Evolutionary conservation across 30 jellyfish, hydroid and myxozoan genomes (phyloP).

Genomic region (Clytia hemisphaerica): DNA sequence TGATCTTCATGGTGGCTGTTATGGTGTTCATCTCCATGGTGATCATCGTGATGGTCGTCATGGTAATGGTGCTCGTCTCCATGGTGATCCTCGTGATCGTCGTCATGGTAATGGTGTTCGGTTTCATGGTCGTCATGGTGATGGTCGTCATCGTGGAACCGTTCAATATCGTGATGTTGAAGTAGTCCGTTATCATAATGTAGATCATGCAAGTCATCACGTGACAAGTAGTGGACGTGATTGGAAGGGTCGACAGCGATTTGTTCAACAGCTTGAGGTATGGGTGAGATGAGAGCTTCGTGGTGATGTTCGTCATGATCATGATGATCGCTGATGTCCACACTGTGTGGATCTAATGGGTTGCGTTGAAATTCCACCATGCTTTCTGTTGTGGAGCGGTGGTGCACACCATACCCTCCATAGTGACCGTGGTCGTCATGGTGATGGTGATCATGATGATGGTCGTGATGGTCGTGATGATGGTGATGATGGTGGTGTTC

Average conservation of each 20-base stretch:
- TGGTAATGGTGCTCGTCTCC: background rate
- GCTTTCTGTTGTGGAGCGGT: background rate
- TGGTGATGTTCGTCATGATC: conserved; percentile 22
- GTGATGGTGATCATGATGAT: no score
- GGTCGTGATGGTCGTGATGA: no score
- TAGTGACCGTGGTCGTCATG: no score
- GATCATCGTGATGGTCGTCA: conserved; percentile 8
- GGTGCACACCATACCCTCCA: background rate
- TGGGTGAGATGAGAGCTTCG: conserved; percentile 19
- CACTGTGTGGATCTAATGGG: conserved; percentile 19
- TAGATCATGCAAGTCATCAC: conserved; percentile 10
- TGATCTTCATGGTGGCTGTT: no score
- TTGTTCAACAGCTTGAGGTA: conserved; percentile 6
- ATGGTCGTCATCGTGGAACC: no score
- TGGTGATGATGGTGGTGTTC: no score
- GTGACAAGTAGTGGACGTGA: conserved; percentile 13
- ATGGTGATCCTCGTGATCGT: background rate
- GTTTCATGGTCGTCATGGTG: background rate
- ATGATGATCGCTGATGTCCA: conserved; percentile 7
- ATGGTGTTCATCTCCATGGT: conserved; percentile 1
- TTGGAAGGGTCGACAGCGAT: conserved; percentile 4
- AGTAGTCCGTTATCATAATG: conserved; percentile 2
- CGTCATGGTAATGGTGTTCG: conserved; percentile 2
- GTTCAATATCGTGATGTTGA: no score
- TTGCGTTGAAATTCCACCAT: conserved; percentile 16